Evolutionary conservation across 2,113 vertebrate genomes (phyloP).

Genomic region (Chrysemys picta): DNA sequence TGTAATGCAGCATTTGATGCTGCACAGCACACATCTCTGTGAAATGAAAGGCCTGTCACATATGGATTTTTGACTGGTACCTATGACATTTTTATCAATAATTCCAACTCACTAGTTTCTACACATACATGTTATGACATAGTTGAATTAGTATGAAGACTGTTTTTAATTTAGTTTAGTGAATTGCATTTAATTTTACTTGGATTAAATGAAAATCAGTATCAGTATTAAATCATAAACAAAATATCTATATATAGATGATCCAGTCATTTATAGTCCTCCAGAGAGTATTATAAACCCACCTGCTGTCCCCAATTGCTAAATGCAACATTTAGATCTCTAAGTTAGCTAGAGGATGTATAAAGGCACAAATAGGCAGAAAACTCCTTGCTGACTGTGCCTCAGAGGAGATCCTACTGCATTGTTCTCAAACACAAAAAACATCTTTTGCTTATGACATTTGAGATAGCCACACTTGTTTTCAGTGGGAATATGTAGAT

Average conservation of each 20-base stretch:
- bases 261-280: not conserved
- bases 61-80: not conserved
- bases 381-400: not conserved
- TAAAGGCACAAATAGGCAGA: not conserved
- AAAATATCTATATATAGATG: not conserved
- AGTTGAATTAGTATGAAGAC: not conserved
- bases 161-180: not conserved
- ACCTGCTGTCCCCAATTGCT: not conserved
- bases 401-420: not conserved
- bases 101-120: not conserved
- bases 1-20: not conserved
- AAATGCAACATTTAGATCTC: not conserved
- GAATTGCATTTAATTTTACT: not conserved
- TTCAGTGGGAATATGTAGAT: not conserved
- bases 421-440: not conserved
- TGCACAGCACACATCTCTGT: not conserved
- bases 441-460: not conserved
- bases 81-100: not conserved
- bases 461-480: not conserved
- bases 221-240: accelerated
- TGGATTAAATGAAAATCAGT: not conserved
- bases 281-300: not conserved
- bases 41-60: not conserved
- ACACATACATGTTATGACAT: not conserved
- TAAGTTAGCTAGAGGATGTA: not conserved